Evolutionary conservation across 2,888 invertebrate species (phyloP).

Genomic region (Tolmerus cingulatus): DNA sequence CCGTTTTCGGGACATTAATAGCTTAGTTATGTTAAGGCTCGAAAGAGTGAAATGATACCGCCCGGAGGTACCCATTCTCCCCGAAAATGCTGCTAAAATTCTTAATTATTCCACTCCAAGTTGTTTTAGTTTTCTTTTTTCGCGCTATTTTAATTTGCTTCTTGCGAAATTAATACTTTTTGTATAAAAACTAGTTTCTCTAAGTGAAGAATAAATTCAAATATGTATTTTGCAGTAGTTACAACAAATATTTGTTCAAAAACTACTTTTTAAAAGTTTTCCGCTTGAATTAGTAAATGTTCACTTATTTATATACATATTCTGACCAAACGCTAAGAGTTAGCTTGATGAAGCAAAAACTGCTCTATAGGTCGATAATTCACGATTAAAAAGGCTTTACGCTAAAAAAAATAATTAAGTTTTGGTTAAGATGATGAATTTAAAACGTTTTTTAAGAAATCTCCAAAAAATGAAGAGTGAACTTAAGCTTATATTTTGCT

Average conservation of each 20-base stretch:
- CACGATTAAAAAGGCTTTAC: too few relatives aligned
- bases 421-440: too few relatives aligned
- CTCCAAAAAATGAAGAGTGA: too few relatives aligned
- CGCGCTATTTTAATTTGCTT: not conserved
- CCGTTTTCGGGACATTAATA: constrained; percentile 24
- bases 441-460: too few relatives aligned
- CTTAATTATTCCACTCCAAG: not conserved
- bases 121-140: not conserved
- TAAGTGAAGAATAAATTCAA: not conserved
- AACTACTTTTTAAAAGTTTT: not conserved
- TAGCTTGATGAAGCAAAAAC: too few relatives aligned
- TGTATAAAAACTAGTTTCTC: not conserved
- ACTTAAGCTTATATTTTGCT: too few relatives aligned
- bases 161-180: not conserved
- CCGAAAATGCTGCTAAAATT: not conserved
- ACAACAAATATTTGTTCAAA: not conserved
- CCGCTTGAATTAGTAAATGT: too few relatives aligned
- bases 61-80: not conserved
- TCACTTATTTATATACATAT: too few relatives aligned
- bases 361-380: too few relatives aligned
- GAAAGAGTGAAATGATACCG: not conserved
- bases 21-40: not conserved
- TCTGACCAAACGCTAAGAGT: too few relatives aligned
- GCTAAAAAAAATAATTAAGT: too few relatives aligned
- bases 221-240: not conserved